Percentiles rank a stretch among this genome's conserved stretches.
Evolutionary conservation across 2,888 invertebrate genomes (phyloP).

Genomic region (Ferdinandea cuprea): DNA sequence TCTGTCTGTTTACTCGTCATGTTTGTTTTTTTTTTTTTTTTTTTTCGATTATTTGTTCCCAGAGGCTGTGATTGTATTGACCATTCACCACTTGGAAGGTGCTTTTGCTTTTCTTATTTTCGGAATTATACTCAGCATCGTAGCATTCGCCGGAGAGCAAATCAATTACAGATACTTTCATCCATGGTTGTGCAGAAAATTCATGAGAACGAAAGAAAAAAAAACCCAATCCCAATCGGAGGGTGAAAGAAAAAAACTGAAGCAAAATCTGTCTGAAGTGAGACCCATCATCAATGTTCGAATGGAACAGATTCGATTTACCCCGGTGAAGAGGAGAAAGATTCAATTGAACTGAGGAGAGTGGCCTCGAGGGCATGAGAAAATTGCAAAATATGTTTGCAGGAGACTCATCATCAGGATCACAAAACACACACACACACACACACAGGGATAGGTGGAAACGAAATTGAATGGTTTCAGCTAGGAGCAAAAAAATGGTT

Average conservation of each 20-base stretch:
- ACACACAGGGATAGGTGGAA: not conserved
- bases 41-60: no score
- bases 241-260: not conserved
- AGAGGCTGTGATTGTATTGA: conserved; percentile 82
- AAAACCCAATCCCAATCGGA: not conserved
- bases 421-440: no score
- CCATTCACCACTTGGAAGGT: conserved; percentile 84
- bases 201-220: conserved; percentile 12
- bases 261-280: conserved; percentile 29
- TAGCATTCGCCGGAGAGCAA: conserved; percentile 79
- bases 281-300: conserved; percentile 65
- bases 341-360: conserved; percentile 69
- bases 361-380: conserved; percentile 42
- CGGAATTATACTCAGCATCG: conserved; percentile 83
- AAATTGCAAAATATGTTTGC: conserved; percentile 59
- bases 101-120: conserved; percentile 84
- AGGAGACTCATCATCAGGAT: not conserved
- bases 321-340: conserved; percentile 80
- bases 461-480: conserved; percentile 3
- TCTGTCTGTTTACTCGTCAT: not conserved
- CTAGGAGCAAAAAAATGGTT: not conserved
- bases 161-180: conserved; percentile 68
- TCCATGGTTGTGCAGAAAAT: conserved; percentile 57
- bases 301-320: conserved; percentile 79
- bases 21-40: not conserved